phyloP scores from a whole-genome alignment of 2,113 vertebrate species.

The Sylvia atricapilla region DNA sequence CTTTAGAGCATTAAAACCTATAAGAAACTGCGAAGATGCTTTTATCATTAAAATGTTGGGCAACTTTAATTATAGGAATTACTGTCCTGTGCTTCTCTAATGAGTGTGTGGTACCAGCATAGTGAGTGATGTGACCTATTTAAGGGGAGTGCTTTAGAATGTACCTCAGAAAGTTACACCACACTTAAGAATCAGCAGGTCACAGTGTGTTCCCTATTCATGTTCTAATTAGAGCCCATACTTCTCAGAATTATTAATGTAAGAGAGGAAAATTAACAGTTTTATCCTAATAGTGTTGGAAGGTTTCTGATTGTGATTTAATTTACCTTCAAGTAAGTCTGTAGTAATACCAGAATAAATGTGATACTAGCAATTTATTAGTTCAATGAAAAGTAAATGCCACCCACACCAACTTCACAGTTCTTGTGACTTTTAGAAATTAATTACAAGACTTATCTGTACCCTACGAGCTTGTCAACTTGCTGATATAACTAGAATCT shows the following conservation, averaged over 20 bases:
- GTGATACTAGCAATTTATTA: not conserved
- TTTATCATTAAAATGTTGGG: not conserved
- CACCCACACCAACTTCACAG: constrained; percentile 38
- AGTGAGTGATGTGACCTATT: not conserved
- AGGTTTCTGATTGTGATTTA: not conserved
- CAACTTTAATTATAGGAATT: constrained; percentile 4
- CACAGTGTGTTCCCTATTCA: constrained; percentile 26
- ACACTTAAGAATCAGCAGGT: constrained; percentile 19
- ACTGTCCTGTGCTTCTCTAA: not conserved
- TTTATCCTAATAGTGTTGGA: not conserved
- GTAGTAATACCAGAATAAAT: not conserved
- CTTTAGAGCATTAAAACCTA: not conserved
- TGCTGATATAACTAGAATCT: constrained; percentile 61
- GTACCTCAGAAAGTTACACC: constrained; percentile 3
- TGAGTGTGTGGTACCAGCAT: not conserved
- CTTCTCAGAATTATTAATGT: not conserved
- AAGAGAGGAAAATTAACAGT: not conserved
- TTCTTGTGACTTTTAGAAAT: constrained; percentile 67
- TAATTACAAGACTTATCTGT: constrained; percentile 65
- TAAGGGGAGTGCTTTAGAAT: constrained; percentile 1
- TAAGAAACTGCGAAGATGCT: not conserved
- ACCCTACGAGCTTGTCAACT: constrained; percentile 59
- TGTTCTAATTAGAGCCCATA: constrained; percentile 39
- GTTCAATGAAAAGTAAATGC: constrained; percentile 9
- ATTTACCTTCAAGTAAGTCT: not conserved